Conservation (phyloP, 2,888 invertebrate species). For the Euzophera pinguis region DNA sequence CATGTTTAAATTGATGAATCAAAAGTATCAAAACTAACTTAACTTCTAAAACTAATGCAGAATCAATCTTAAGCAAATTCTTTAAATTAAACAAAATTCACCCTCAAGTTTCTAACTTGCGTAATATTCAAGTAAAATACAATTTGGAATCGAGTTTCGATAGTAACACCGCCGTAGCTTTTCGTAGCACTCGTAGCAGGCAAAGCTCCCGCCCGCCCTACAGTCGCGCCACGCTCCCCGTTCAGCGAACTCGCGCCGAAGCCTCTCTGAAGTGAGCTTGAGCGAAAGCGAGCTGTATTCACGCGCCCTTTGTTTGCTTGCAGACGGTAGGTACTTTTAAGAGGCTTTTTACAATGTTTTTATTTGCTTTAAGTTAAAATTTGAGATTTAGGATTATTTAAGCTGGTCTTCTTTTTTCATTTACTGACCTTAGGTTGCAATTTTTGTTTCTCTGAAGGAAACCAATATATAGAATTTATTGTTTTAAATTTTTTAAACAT, state of each 20-base stretch:
- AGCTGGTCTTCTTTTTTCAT: background rate
- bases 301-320: slow-evolving; percentile 24
- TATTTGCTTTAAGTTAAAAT: background rate
- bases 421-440: no score
- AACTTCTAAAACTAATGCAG: no score
- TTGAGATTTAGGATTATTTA: background rate
- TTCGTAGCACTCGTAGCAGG: slow-evolving; percentile 26
- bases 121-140: no score
- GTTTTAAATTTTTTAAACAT: no score
- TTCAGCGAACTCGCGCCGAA: slow-evolving; percentile 40
- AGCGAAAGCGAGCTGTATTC: slow-evolving; percentile 7
- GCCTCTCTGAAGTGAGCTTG: slow-evolving; percentile 12
- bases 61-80: no score
- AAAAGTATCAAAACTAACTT: no score
- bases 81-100: no score
- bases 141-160: slow-evolving; percentile 24
- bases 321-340: slow-evolving; percentile 16
- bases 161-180: slow-evolving; percentile 23
- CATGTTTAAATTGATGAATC: no score
- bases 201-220: slow-evolving; percentile 41
- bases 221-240: slow-evolving; percentile 43
- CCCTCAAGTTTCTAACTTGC: no score
- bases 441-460: no score
- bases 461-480: no score
- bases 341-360: background rate